A percentile compares a stretch with the other conserved stretches of the same genome.
phyloP scores from a whole-genome alignment of 2,888 invertebrate species.

The Cheilosia scutellata region DNA sequence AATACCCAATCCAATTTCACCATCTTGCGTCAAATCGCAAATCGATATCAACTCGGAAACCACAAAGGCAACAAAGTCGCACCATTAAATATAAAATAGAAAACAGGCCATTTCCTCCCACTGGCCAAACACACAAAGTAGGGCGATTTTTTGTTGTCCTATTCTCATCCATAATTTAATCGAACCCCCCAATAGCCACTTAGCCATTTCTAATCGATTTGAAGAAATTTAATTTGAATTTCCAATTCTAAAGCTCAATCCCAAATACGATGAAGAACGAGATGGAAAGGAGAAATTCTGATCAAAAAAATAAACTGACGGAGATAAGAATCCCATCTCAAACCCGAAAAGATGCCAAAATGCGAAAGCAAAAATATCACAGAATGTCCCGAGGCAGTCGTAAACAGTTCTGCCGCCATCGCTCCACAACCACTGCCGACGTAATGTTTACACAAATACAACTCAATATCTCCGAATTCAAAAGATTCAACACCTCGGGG shows the following conservation, averaged over 20 bases:
- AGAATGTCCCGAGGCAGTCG: constrained; percentile 61
- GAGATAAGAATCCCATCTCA: constrained; percentile 46
- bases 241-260: constrained; percentile 60
- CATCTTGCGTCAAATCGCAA: constrained; percentile 11
- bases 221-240: constrained; percentile 66
- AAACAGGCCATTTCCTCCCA: background rate
- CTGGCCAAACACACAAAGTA: background rate
- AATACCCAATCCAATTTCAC: background rate
- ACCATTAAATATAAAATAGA: constrained; percentile 14
- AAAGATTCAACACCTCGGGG: constrained; percentile 71
- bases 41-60: constrained; percentile 44
- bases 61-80: constrained; percentile 32
- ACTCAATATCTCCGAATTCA: constrained; percentile 64
- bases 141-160: background rate
- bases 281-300: background rate
- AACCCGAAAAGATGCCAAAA: constrained; percentile 15
- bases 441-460: constrained; percentile 70
- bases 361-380: constrained; percentile 7
- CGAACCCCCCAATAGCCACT: constrained; percentile 67
- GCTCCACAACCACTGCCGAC: constrained; percentile 7
- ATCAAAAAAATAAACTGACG: constrained; percentile 22
- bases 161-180: constrained; percentile 49
- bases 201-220: constrained; percentile 63
- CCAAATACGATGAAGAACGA: constrained; percentile 2
- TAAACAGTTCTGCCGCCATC: constrained; percentile 40